These are phyloP conservation scores for Saturnia pavonia DNA, from an alignment of 2,888 invertebrate genomes.

Conservation along the genomic window DNA sequence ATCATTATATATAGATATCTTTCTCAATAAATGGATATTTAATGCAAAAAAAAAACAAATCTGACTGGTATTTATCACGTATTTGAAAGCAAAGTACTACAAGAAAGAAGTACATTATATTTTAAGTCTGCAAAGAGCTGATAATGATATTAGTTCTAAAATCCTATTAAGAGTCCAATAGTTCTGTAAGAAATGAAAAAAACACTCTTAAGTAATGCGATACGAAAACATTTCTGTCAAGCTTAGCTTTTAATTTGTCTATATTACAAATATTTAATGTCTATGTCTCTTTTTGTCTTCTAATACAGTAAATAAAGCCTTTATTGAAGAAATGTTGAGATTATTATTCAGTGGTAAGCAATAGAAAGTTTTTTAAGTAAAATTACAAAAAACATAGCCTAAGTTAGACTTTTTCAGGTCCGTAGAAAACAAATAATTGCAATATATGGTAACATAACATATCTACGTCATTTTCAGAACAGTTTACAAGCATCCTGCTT, in stretches of 20 bases:
- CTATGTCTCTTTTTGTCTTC: background rate
- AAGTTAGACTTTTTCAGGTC: too few relatives aligned
- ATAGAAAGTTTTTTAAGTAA: too few relatives aligned
- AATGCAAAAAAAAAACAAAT: too few relatives aligned
- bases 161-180: conserved; percentile 53
- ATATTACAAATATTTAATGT: background rate
- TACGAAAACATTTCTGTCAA: background rate
- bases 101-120: background rate
- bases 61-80: too few relatives aligned
- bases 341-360: background rate
- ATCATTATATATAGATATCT: too few relatives aligned
- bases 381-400: too few relatives aligned
- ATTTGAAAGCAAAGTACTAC: background rate
- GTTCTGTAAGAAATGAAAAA: conserved; percentile 43
- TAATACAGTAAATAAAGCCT: background rate
- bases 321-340: background rate
- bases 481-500: too few relatives aligned
- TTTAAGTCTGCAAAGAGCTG: conserved; percentile 30
- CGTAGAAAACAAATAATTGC: too few relatives aligned
- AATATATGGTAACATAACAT: too few relatives aligned
- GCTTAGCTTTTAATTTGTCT: background rate
- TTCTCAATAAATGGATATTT: too few relatives aligned
- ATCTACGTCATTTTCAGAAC: too few relatives aligned
- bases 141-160: conserved; percentile 55
- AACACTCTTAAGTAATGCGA: conserved; percentile 9